Evolutionary conservation across 2,797 vertebrate species (phyloP).

Genomic region (Taeniopygia guttata): DNA sequence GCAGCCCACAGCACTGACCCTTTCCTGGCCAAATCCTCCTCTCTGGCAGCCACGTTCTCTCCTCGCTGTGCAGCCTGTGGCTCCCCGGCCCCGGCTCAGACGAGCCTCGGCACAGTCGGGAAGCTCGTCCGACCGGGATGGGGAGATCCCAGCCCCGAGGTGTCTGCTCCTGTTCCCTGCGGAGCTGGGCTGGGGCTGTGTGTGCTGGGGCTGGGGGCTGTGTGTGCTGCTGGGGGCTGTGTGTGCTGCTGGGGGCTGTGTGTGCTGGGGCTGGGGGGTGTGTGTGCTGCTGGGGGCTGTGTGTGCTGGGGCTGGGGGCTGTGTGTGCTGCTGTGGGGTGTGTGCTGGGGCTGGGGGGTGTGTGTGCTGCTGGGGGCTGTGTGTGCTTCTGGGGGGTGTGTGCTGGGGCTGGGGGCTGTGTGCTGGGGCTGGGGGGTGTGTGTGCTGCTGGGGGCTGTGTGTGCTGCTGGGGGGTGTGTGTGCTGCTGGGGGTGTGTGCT

Average conservation of each 20-base stretch:
- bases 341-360: no score
- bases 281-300: no score
- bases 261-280: no score
- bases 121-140: neutral
- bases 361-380: no score
- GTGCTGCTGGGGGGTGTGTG: no score
- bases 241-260: neutral
- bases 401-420: no score
- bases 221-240: neutral
- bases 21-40: neutral
- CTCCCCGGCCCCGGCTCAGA: neutral
- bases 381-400: no score
- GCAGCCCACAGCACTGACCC: neutral
- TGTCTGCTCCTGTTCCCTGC: neutral
- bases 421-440: neutral
- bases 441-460: no score
- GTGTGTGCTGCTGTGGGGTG: no score
- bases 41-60: neutral
- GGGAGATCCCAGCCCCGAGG: neutral
- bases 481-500: no score
- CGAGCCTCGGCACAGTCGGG: neutral
- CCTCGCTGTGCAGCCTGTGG: neutral
- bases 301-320: no score
- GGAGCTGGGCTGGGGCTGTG: neutral
- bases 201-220: neutral